Conservation (phyloP, 2,888 invertebrate species). For the Pseudococcus viburni region DNA sequence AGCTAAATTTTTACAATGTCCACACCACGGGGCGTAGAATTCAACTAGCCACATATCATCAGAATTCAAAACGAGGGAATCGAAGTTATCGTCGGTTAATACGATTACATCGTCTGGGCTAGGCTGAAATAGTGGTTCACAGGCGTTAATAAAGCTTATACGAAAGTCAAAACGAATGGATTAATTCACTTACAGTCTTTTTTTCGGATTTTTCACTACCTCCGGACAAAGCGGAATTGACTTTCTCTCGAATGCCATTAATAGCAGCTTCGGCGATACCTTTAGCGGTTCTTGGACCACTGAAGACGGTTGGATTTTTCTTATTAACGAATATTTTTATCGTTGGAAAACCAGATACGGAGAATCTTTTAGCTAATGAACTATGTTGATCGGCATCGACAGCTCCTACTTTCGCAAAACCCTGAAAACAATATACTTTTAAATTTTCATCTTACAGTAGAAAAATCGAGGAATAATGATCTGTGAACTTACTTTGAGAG, state of each 20-base stretch:
- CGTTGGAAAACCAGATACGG: slow-evolving; percentile 93
- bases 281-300: slow-evolving; percentile 87
- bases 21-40: slow-evolving; percentile 98
- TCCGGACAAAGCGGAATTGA: slow-evolving; percentile 63
- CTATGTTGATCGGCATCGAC: slow-evolving; percentile 93
- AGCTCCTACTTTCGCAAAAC: slow-evolving; percentile 93
- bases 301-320: slow-evolving; percentile 85
- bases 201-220: slow-evolving; percentile 67
- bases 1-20: slow-evolving; percentile 95
- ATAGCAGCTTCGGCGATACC: slow-evolving; percentile 88
- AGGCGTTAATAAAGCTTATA: background rate
- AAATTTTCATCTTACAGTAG: background rate
- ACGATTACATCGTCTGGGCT: slow-evolving; percentile 82
- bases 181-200: slow-evolving; percentile 60
- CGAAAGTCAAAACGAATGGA: slow-evolving; percentile 67
- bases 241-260: slow-evolving; percentile 61
- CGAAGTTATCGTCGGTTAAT: slow-evolving; percentile 96
- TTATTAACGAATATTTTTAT: slow-evolving; percentile 96
- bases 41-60: slow-evolving; percentile 98
- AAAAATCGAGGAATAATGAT: too few species aligned
- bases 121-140: slow-evolving; percentile 67
- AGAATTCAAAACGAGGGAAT: slow-evolving; percentile 89
- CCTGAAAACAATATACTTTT: slow-evolving; percentile 73
- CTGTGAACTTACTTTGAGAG: slow-evolving; percentile 81
- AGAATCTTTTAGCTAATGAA: slow-evolving; percentile 83